Evolutionary conservation across 2,113 vertebrate genomes (phyloP).

Genomic region (Campylorhamphus procurvoides): DNA sequence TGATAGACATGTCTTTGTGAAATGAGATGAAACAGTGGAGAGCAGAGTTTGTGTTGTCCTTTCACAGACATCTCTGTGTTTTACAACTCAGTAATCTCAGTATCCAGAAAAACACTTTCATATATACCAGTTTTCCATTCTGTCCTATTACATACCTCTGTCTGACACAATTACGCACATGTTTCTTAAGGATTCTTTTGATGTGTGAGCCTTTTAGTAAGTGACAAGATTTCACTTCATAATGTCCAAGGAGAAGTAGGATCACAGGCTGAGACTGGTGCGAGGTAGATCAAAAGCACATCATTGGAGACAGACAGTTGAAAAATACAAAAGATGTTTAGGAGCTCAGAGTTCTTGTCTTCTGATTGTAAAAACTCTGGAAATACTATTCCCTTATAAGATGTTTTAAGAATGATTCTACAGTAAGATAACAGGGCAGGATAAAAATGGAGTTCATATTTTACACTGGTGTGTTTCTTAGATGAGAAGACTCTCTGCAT

Average conservation of each 20-base stretch:
- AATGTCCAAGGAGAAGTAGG: background rate
- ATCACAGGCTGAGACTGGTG: background rate
- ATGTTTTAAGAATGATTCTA: background rate
- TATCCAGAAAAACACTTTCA: background rate
- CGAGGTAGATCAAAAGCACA: background rate
- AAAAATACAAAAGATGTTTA: background rate
- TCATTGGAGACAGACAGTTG: background rate
- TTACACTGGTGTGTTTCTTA: background rate
- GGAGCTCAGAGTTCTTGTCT: background rate
- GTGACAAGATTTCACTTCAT: background rate
- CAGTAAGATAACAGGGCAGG: background rate
- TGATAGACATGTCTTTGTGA: background rate
- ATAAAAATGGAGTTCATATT: background rate
- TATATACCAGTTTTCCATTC: background rate
- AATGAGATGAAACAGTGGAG: background rate
- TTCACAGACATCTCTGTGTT: background rate
- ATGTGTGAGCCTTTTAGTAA: background rate
- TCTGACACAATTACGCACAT: background rate
- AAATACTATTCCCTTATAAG: background rate
- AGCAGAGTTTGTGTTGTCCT: background rate
- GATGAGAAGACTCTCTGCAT: background rate
- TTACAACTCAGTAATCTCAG: background rate
- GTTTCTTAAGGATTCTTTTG: background rate
- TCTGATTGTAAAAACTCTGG: background rate
- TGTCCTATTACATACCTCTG: background rate